Conservation (phyloP, 2,113 vertebrate genomes). For the Lota lota region DNA sequence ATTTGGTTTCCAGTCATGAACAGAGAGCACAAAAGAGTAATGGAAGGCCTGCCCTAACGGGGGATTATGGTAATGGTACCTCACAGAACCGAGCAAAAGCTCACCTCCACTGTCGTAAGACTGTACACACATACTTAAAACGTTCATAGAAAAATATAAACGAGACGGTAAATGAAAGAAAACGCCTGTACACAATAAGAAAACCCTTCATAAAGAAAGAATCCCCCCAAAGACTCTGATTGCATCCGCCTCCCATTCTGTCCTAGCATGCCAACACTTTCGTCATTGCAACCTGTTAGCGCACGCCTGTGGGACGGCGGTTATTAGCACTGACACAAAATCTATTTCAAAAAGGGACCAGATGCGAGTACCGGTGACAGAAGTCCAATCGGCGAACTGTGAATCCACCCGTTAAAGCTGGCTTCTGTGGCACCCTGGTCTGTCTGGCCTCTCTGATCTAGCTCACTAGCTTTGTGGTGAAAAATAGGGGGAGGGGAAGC, state of each 20-base stretch:
- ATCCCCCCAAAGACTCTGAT: conserved; percentile 19
- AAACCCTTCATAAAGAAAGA: conserved; percentile 19
- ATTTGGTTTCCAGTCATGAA: conserved; percentile 60
- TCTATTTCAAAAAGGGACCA: conserved; percentile 52
- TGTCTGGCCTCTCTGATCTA: conserved; percentile 32
- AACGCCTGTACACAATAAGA: conserved; percentile 1
- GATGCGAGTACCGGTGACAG: conserved; percentile 42
- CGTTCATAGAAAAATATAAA: conserved; percentile 20
- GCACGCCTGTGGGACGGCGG: conserved; percentile 41
- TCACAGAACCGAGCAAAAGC: conserved; percentile 39
- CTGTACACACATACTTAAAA: conserved; percentile 21
- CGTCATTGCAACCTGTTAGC: conserved; percentile 40
- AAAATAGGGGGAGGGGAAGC: conserved; percentile 19
- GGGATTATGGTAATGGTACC: conserved; percentile 62
- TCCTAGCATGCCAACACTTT: conserved; percentile 21
- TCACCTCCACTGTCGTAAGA: conserved; percentile 8
- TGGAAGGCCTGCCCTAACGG: conserved; percentile 39
- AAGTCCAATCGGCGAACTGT: conserved; percentile 45
- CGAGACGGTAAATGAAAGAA: not conserved
- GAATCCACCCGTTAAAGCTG: conserved; percentile 49
- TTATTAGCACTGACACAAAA: conserved; percentile 53
- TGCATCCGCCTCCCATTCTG: conserved; percentile 18
- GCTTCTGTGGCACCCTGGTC: conserved; percentile 41
- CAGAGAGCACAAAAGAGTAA: conserved; percentile 54
- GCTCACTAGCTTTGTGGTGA: conserved; percentile 19